Percentiles rank a stretch among this genome's conserved stretches.
Evolutionary conservation across 2,888 invertebrate species (phyloP).

Genomic region (Spialia ferax): DNA sequence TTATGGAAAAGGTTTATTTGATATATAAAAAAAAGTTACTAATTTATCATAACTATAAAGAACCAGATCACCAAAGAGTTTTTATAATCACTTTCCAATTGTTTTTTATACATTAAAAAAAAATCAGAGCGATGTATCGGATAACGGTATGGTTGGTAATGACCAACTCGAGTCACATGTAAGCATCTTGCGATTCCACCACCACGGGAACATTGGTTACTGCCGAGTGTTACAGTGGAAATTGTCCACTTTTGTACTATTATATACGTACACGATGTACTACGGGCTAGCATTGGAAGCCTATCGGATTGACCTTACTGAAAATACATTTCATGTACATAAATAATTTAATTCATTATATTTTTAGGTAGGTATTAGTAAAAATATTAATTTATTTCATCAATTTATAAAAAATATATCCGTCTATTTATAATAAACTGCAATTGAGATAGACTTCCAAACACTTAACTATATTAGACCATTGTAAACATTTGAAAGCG

Average conservation of each 20-base stretch:
- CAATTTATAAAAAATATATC: neutral
- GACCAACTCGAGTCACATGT: constrained; percentile 30
- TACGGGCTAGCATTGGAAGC: constrained; percentile 65
- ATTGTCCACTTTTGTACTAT: constrained; percentile 59
- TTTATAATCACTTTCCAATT: constrained; percentile 44
- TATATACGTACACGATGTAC: constrained; percentile 56
- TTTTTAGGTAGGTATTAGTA: neutral
- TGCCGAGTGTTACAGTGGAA: constrained; percentile 69
- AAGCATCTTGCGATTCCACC: constrained; percentile 61
- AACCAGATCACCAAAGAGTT: constrained; percentile 81
- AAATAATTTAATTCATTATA: too few species aligned
- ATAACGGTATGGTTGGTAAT: constrained; percentile 11
- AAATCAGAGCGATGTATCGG: constrained; percentile 39
- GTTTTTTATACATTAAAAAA: constrained; percentile 36
- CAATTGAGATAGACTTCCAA: constrained; percentile 73
- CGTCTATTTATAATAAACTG: neutral
- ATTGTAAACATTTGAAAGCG: constrained; percentile 87
- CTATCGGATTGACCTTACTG: constrained; percentile 56
- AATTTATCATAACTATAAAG: constrained; percentile 69
- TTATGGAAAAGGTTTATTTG: constrained; percentile 85
- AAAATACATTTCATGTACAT: too few species aligned
- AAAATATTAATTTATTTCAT: neutral
- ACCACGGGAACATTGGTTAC: constrained; percentile 71
- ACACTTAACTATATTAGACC: constrained; percentile 63
- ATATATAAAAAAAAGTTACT: constrained; percentile 76